Conservation (phyloP, 2,888 invertebrate species). For the Agrochola litura region DNA sequence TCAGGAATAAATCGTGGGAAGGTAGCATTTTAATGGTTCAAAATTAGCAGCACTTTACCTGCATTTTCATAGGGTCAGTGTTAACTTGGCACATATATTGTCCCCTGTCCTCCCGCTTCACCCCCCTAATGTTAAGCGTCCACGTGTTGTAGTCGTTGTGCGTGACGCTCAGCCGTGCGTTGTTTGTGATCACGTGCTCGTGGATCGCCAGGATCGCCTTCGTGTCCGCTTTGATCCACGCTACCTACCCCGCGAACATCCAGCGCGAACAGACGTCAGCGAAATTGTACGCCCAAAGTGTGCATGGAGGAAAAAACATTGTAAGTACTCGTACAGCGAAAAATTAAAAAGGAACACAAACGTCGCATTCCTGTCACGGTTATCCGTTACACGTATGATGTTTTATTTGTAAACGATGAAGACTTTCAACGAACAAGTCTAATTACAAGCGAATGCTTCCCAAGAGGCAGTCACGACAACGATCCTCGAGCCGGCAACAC, state of each 20-base stretch:
- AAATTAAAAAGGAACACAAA: conserved; percentile 55
- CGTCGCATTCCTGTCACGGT: conserved; percentile 74
- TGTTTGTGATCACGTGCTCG: conserved; percentile 98
- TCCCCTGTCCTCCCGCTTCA: conserved; percentile 96
- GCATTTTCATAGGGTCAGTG: conserved; percentile 98
- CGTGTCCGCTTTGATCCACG: conserved; percentile 98
- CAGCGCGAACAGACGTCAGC: conserved; percentile 52
- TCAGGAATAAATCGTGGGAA: conserved; percentile 46
- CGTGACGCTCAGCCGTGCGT: conserved; percentile 96
- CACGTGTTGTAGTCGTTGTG: conserved; percentile 98
- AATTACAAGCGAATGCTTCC: conserved; percentile 89
- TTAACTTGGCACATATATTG: conserved; percentile 99
- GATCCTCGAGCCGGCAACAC: conserved; percentile 86
- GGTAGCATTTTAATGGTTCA: conserved; percentile 53
- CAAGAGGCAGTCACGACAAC: conserved; percentile 88
- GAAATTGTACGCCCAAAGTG: conserved; percentile 59
- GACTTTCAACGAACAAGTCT: conserved; percentile 85
- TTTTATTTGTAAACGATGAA: conserved; percentile 75
- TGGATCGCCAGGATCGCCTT: conserved; percentile 98
- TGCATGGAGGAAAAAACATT: conserved; percentile 65
- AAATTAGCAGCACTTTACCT: conserved; percentile 90
- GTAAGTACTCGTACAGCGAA: conserved; percentile 61
- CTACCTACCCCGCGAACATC: conserved; percentile 92
- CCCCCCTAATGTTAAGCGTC: conserved; percentile 96
- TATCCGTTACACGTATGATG: conserved; percentile 76